Base-by-base conservation (phyloP, 2,888 invertebrate genomes). In the Spodoptera exigua region DNA sequence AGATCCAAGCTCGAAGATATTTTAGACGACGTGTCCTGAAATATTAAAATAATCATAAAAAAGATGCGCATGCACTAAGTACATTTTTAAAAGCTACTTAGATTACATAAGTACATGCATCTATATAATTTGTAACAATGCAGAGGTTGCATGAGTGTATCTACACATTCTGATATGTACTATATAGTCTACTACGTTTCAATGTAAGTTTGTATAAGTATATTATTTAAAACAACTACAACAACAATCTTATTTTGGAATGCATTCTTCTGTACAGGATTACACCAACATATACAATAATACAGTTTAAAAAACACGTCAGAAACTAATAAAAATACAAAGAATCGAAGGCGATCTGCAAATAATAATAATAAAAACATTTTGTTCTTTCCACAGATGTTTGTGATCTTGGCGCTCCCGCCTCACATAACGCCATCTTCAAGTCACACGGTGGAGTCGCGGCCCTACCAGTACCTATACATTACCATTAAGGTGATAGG, bases 401-500 rank as follows among this genome's bases (percentile, higher is more conserved):
- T 96, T 80, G 95, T 95, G 48, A 96, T 98, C 59, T 95, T 99
- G 81, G 96, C 97, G 0, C 89, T 98, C 46, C 99, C 99, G 48
- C 99, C 99, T 0, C 96, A 97, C 82, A 96, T 98, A 18, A 95
- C 97, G 0, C 95, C 96, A 0, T 95, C 96, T 35, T 96, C 97
- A 0, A 95, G 96, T 0, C 96, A 96, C 83, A 96, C 96, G n/a
- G 95, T 96, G 40, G 98, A 97, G 83, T 96, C 96, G 17, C 97
- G 97, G 82, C 96, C 97, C 0, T 95, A 98, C 78, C 97, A 98
- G 79, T 98, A 98, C 82, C 94, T 99, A 9, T 98, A 98, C 91
- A 94, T 98, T 75, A 96, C 98, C 1, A 89, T 98, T 53, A 99
- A 99, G 90, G 96, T 99, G 69, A 95, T 98, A 21, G 96, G 97